These are phyloP conservation scores for Drosophila fulvimacula DNA, from an alignment of 2,888 invertebrate genomes.

Conservation along the genomic window DNA sequence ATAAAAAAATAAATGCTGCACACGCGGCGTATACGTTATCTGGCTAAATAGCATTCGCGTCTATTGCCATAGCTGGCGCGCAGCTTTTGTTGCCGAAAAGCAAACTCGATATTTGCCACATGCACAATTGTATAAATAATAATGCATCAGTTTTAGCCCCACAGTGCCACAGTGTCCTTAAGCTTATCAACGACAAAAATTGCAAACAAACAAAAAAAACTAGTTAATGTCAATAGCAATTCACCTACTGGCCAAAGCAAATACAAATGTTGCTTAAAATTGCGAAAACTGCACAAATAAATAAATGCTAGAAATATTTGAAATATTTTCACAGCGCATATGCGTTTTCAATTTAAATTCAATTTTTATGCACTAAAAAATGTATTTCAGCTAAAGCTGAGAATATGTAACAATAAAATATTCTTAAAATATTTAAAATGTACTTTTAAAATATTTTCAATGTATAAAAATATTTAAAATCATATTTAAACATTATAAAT, in stretches of 20 bases:
- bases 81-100: constrained; percentile 61
- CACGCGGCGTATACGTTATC: constrained; percentile 35
- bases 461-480: too few relatives aligned
- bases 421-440: too few relatives aligned
- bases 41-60: constrained; percentile 13
- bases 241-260: constrained; percentile 51
- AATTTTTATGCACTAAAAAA: neutral
- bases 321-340: constrained; percentile 27
- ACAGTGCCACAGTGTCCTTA: constrained; percentile 74
- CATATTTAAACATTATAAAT: too few relatives aligned
- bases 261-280: constrained; percentile 33
- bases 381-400: neutral
- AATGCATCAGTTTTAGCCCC: constrained; percentile 21
- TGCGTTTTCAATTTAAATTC: constrained; percentile 24
- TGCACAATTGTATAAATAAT: constrained; percentile 72
- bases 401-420: neutral
- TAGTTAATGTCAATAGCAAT: constrained; percentile 60
- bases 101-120: constrained; percentile 64
- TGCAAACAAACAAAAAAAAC: constrained; percentile 52
- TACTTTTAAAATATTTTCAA: too few relatives aligned
- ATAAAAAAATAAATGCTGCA: neutral
- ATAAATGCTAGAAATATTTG: constrained; percentile 19
- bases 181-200: constrained; percentile 67
- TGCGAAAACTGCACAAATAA: constrained; percentile 19
- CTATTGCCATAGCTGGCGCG: constrained; percentile 37